These are phyloP conservation scores for Eleutherodactylus coqui DNA, from an alignment of 2,797 vertebrate species.

Conservation along the genomic window DNA sequence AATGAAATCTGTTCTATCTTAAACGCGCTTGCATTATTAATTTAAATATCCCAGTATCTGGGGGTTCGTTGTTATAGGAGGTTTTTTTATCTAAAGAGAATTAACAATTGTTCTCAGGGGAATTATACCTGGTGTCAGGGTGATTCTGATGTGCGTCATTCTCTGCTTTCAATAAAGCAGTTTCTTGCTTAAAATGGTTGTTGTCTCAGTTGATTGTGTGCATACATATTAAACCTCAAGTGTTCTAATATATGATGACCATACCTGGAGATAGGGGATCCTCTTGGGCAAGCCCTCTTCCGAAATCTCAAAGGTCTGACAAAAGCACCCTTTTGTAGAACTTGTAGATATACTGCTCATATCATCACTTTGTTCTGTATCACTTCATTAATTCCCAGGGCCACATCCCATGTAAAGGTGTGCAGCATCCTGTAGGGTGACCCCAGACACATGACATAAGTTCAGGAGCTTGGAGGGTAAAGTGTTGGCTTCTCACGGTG, in stretches of 20 bases:
- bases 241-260: neutral
- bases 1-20: slow-evolving; percentile 68
- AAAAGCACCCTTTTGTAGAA: no score
- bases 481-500: no score
- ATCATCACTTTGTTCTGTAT: no score
- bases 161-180: slow-evolving; percentile 86
- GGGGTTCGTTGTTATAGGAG: slow-evolving; percentile 49
- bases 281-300: no score
- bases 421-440: no score
- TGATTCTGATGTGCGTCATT: slow-evolving; percentile 72
- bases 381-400: no score
- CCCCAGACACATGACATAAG: no score
- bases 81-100: slow-evolving; percentile 45
- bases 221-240: neutral
- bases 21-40: slow-evolving; percentile 50
- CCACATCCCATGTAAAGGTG: no score
- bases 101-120: slow-evolving; percentile 62
- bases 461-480: no score
- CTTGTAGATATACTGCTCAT: no score
- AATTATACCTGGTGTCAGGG: slow-evolving; percentile 57
- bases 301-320: no score
- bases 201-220: neutral
- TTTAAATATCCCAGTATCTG: slow-evolving; percentile 58
- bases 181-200: slow-evolving; percentile 74
- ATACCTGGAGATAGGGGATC: no score